phyloP scores from a whole-genome alignment of 2,888 invertebrate genomes.

The Tenthredo scrophulariae region DNA sequence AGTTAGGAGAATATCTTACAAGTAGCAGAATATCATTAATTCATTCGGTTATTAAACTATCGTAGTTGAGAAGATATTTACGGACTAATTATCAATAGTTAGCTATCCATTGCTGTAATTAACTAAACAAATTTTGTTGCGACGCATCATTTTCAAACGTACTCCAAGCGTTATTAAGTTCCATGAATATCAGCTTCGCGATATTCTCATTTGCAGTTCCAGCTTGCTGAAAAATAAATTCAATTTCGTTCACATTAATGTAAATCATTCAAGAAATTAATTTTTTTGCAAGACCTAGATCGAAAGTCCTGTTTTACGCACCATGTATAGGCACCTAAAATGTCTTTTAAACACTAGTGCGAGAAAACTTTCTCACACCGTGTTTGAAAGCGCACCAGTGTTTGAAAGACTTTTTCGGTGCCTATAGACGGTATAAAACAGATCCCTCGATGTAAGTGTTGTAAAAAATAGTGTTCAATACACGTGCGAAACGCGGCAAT shows the following conservation, averaged over 20 bases:
- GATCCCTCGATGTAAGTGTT: too few species aligned
- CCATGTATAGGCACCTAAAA: too few species aligned
- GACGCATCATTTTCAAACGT: slow-evolving; percentile 95
- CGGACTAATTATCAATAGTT: slow-evolving; percentile 58
- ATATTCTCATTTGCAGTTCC: slow-evolving; percentile 95
- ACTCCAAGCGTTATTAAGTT: slow-evolving; percentile 99
- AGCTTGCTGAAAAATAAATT: slow-evolving; percentile 85
- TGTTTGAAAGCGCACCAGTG: too few species aligned
- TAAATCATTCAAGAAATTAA: not conserved
- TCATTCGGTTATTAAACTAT: slow-evolving; percentile 62
- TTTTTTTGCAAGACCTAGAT: too few species aligned
- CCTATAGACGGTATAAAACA: too few species aligned
- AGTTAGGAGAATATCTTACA: slow-evolving; percentile 63
- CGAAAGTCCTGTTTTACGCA: too few species aligned
- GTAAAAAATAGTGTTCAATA: too few species aligned
- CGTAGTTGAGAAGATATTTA: slow-evolving; percentile 62
- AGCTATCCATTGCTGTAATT: slow-evolving; percentile 69
- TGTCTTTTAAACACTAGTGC: too few species aligned
- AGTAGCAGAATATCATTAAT: slow-evolving; percentile 59
- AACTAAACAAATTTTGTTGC: slow-evolving; percentile 87
- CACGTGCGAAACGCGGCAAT: too few species aligned
- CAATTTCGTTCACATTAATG: not conserved
- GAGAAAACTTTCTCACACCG: too few species aligned
- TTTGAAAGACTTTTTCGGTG: too few species aligned
- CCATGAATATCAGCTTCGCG: slow-evolving; percentile 98